Conservation (phyloP, 2,113 vertebrate genomes). For the Chaetops frenatus region DNA sequence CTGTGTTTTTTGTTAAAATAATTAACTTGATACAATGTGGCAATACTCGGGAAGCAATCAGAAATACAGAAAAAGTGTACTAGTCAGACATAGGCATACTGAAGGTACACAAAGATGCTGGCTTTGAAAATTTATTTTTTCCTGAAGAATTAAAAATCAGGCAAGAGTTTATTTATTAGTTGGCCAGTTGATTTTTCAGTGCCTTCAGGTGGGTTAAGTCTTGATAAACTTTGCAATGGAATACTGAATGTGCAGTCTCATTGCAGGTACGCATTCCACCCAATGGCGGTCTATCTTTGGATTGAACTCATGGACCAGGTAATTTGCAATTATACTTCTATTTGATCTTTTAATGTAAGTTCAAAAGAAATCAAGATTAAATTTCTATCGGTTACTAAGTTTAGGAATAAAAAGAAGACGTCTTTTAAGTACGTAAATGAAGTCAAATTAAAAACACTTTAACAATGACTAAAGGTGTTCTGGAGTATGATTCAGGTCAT, state of each 20-base stretch:
- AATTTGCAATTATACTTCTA: neutral
- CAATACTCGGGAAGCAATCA: neutral
- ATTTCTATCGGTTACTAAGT: neutral
- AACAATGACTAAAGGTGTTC: neutral
- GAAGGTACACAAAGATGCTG: neutral
- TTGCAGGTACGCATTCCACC: neutral
- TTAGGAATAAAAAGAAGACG: neutral
- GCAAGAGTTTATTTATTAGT: neutral
- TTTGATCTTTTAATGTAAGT: neutral
- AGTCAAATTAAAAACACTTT: neutral
- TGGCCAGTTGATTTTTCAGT: neutral
- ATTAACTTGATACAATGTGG: neutral
- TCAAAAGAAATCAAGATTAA: neutral
- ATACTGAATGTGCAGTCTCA: neutral
- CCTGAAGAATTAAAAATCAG: neutral
- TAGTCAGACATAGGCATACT: neutral
- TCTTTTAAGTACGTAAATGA: neutral
- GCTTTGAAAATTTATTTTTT: neutral
- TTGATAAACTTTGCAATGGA: neutral
- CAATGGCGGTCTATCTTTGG: neutral
- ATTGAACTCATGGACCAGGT: neutral
- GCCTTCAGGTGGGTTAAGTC: neutral
- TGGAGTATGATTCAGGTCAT: neutral
- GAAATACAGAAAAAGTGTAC: neutral
- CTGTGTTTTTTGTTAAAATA: neutral